phyloP scores from a whole-genome alignment of 2,888 invertebrate genomes.

The Pollenia angustigena region DNA sequence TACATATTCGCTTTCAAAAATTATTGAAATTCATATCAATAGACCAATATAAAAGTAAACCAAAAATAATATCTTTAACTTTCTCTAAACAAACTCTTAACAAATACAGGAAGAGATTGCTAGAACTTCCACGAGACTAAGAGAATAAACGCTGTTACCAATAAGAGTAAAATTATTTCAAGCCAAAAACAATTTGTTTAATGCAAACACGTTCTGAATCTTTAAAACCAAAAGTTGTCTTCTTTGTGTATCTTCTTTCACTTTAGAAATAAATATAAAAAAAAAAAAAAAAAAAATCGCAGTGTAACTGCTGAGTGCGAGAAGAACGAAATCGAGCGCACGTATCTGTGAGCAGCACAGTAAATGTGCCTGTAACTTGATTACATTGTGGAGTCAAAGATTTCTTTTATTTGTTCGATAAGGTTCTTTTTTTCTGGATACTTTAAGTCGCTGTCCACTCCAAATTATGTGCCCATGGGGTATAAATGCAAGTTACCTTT shows the following conservation, averaged over 20 bases:
- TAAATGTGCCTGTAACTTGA: constrained; percentile 55
- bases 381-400: constrained; percentile 34
- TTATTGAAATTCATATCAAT: too few species aligned
- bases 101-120: not conserved
- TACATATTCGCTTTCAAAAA: not conserved
- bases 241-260: constrained; percentile 1
- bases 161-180: constrained; percentile 2
- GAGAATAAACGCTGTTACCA: not conserved
- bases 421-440: constrained; percentile 13
- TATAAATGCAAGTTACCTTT: constrained; percentile 68
- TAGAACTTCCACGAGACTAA: constrained; percentile 5
- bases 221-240: constrained; percentile 46
- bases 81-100: constrained; percentile 3
- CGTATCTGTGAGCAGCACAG: constrained; percentile 10
- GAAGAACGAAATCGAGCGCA: constrained; percentile 10
- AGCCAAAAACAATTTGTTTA: constrained; percentile 21
- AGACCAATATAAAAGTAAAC: too few species aligned
- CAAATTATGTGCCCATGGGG: constrained; percentile 23
- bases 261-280: not conserved
- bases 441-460: constrained; percentile 25
- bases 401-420: constrained; percentile 23
- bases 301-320: not conserved
- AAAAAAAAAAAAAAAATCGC: not conserved
- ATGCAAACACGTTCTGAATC: constrained; percentile 52
- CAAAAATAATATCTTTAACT: not conserved